These are phyloP conservation scores for Sturnus vulgaris DNA, from an alignment of 2,113 vertebrate species.

Conservation along the genomic window DNA sequence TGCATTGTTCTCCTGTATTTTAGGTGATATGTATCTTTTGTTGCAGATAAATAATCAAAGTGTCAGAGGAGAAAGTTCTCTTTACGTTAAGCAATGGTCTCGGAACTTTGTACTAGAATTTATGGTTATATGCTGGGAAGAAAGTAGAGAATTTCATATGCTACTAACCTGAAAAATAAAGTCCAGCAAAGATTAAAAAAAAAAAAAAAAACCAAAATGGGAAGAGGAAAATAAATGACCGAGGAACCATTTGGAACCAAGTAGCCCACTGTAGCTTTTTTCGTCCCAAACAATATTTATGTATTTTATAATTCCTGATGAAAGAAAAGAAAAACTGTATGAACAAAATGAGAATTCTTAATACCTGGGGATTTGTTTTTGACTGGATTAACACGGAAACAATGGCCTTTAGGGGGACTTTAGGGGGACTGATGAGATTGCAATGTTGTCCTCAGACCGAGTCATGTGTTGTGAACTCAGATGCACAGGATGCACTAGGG, in stretches of 20 bases:
- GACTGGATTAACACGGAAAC: background rate
- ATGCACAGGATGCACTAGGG: background rate
- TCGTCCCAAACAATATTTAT: background rate
- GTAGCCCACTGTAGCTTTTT: background rate
- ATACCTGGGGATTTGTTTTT: background rate
- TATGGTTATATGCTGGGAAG: background rate
- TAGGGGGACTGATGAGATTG: background rate
- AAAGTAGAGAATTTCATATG: background rate
- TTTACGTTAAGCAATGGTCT: background rate
- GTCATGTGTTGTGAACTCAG: background rate
- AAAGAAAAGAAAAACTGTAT: background rate
- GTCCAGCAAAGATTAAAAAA: background rate
- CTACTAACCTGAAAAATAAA: background rate
- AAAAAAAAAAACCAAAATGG: background rate
- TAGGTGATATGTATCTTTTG: background rate
- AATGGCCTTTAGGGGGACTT: background rate
- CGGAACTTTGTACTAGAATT: background rate
- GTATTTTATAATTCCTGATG: background rate
- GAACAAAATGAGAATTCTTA: background rate
- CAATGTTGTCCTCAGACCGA: rapidly evolving
- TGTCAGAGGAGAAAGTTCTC: background rate
- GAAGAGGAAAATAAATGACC: background rate
- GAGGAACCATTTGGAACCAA: background rate
- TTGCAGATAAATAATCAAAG: background rate
- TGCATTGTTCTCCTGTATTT: background rate